Base-by-base conservation (phyloP, 2,113 vertebrate genomes). In the Argyrosomus japonicus region DNA sequence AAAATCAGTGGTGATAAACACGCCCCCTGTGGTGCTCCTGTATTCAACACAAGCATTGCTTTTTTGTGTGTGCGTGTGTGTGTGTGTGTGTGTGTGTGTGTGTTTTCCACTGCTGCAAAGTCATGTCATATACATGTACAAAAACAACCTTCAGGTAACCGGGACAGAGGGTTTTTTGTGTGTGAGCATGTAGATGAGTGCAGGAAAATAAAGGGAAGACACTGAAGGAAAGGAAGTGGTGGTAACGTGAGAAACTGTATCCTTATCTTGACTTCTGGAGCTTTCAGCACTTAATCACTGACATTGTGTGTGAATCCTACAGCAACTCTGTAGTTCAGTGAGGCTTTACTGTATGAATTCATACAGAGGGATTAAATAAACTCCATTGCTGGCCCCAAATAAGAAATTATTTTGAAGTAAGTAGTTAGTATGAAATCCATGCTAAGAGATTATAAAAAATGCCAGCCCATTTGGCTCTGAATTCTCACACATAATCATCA, bases 401-500 rank as follows among this genome's bases (percentile, higher is more conserved):
- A 21, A 74, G 19, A 29, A n/a, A 40, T 17, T 21, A 0, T 43
- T 81, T 68, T 40, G 15, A 65, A 40, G 27, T 64, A 58, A 45
- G 32, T 23, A 72, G 47, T 69, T 69, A 19, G 45, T 61, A 45
- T 71, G 13, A 80, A 75, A 58, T 53, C 51, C n/a, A 68, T 29
- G 45, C 51, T 58, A 9, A 57, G 64, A 29, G 19, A 54, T 43
- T 10, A 58, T 27, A 15, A 84, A 58, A 74, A 75, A 79, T 29
- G 40, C 48, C 19, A 53, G 45, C 50, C 45, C 71, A 27, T 71
- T 60, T 53, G 21, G 21, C 72, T 72, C 48, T 77, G 54, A 81
- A 6, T 54, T 81, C 73, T 67, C n/a, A 21, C 75, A 69, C 68
- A 63, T 77, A 40, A 36, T 77, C 72, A 65, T 65, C 76, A 78